phyloP scores from a whole-genome alignment of 37 sponge, comb jelly and placozoan species.

The Bolinopsis microptera region DNA sequence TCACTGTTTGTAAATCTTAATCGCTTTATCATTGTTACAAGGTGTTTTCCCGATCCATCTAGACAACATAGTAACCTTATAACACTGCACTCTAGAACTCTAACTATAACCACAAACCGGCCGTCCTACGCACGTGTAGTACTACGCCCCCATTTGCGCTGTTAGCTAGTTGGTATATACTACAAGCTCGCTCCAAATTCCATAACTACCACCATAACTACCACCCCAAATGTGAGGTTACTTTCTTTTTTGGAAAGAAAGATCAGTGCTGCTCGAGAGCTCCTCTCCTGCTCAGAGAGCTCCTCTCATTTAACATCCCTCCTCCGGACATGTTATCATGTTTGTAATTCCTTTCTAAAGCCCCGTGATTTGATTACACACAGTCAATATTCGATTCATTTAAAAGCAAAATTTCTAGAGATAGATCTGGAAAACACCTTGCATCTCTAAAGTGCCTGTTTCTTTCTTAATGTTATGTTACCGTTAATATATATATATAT shows the following conservation, averaged over 20 bases:
- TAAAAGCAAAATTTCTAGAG: background rate
- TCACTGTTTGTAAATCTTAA: background rate
- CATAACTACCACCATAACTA: background rate
- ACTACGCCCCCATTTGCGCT: background rate
- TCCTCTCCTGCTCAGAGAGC: too few relatives aligned
- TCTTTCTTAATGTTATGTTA: background rate
- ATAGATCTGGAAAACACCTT: constrained; percentile 45
- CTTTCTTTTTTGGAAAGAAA: constrained; percentile 19
- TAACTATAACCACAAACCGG: too few relatives aligned
- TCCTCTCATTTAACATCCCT: background rate
- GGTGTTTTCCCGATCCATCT: background rate
- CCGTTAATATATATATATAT: background rate
- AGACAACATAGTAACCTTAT: too few relatives aligned
- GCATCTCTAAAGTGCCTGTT: background rate
- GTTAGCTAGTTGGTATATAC: background rate
- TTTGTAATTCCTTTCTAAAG: background rate
- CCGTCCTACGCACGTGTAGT: background rate
- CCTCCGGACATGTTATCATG: background rate
- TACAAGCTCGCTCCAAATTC: too few relatives aligned
- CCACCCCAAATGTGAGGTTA: background rate
- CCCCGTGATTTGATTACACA: background rate
- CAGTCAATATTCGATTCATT: background rate
- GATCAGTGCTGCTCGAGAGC: constrained; percentile 46
- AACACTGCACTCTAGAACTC: too few relatives aligned
- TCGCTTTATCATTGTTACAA: background rate